Conservation (phyloP, 2,113 vertebrate species). For the Aptenodytes forsteri region DNA sequence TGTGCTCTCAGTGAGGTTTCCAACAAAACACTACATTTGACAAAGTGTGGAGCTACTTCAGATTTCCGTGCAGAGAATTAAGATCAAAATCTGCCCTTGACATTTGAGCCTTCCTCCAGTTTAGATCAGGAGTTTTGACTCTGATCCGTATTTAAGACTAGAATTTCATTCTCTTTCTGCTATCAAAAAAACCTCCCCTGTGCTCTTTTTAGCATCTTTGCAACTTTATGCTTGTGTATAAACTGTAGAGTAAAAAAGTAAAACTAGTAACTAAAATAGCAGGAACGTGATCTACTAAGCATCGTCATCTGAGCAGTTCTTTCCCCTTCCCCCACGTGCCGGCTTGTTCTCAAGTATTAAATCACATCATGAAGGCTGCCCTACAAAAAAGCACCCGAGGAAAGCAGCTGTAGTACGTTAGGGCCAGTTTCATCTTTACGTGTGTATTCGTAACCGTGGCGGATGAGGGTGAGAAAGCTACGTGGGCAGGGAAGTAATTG, state of each 20-base stretch:
- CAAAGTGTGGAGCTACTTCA: not conserved
- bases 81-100: not conserved
- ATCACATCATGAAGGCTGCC: not conserved
- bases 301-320: not conserved
- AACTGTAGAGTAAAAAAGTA: not conserved
- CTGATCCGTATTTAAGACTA: not conserved
- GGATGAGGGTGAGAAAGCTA: slow-evolving; percentile 29
- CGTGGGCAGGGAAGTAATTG: slow-evolving; percentile 39
- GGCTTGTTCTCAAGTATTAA: slow-evolving; percentile 23
- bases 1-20: not conserved
- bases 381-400: slow-evolving; percentile 7
- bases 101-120: not conserved
- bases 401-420: not conserved
- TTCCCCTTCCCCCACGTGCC: not conserved
- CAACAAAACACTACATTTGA: not conserved
- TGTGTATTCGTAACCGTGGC: not conserved
- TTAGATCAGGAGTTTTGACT: not conserved
- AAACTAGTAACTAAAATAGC: not conserved
- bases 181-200: not conserved
- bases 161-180: not conserved
- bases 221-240: not conserved
- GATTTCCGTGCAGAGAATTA: not conserved
- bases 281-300: not conserved
- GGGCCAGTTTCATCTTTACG: not conserved
- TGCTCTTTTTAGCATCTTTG: not conserved